Conservation (phyloP, 2,113 vertebrate genomes). For the Smithornis capensis region DNA sequence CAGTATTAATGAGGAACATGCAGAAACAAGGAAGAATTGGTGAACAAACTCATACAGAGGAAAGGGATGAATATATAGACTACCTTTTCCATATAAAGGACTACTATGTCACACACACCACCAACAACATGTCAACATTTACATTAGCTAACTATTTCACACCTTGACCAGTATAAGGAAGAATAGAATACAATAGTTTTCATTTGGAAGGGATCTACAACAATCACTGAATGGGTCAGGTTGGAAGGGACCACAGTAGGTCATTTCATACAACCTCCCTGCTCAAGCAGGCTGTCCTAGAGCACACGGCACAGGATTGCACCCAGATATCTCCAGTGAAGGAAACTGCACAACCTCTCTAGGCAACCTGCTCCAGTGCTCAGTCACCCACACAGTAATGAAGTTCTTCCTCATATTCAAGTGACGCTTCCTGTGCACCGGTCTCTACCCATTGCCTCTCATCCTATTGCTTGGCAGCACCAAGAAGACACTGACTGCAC, state of each 20-base stretch:
- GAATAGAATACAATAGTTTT: not conserved
- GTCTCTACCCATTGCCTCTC: not conserved
- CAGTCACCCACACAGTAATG: not conserved
- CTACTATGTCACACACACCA: not conserved
- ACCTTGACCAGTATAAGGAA: not conserved
- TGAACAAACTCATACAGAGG: not conserved
- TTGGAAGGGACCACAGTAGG: not conserved
- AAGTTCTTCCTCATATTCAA: not conserved
- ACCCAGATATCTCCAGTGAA: not conserved
- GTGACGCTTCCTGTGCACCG: not conserved
- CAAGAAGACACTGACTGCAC: not conserved
- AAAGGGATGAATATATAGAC: not conserved
- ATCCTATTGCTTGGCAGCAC: not conserved
- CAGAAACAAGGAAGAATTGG: not conserved
- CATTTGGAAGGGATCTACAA: not conserved
- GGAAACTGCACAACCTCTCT: not conserved
- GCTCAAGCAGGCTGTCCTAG: not conserved
- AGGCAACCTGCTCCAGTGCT: not conserved
- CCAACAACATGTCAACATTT: not conserved
- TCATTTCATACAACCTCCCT: not conserved
- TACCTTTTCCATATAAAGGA: not conserved
- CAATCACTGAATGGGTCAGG: not conserved
- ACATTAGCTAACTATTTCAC: not conserved
- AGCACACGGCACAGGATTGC: not conserved
- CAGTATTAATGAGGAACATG: not conserved